Conservation (phyloP, 2,888 invertebrate species). For the Amblyjoppa proteus region DNA sequence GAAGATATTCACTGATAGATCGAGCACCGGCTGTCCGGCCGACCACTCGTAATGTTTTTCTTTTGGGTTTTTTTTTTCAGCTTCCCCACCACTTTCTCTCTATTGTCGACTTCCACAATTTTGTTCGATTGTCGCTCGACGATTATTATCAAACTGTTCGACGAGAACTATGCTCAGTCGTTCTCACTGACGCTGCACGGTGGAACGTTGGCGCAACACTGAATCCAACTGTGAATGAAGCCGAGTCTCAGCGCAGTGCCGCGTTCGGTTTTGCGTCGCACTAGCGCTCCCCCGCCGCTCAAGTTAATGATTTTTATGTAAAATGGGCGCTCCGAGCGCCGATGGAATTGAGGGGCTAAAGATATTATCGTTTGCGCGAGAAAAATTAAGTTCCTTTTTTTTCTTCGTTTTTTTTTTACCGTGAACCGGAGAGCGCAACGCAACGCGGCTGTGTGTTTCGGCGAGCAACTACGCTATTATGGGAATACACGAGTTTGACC, state of each 20-base stretch:
- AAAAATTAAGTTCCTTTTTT: not conserved
- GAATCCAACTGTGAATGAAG: conserved; percentile 48
- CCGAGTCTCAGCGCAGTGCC: conserved; percentile 50
- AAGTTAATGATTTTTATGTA: conserved; percentile 65
- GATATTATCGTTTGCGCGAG: not conserved
- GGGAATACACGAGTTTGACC: conserved; percentile 10
- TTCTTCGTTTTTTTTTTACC: not conserved
- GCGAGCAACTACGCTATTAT: not conserved
- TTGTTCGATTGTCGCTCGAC: not conserved
- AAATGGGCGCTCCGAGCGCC: conserved; percentile 51
- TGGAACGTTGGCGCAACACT: conserved; percentile 63
- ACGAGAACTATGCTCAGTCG: not conserved
- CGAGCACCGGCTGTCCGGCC: conserved; percentile 24
- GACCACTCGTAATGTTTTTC: not conserved
- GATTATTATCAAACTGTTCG: conserved; percentile 10
- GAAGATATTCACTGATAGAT: conserved; percentile 1
- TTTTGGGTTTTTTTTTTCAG: not conserved
- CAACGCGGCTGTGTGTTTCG: not conserved
- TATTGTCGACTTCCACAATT: not conserved
- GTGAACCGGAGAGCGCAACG: not conserved
- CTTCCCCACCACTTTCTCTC: not conserved
- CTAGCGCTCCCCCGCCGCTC: conserved; percentile 30
- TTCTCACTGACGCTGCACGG: conserved; percentile 18
- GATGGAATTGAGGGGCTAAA: conserved; percentile 18
- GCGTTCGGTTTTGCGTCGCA: conserved; percentile 60